Percentiles rank a stretch among this genome's conserved stretches.
phyloP scores from a whole-genome alignment of 2,797 vertebrate species.

The Rachycentron canadum region DNA sequence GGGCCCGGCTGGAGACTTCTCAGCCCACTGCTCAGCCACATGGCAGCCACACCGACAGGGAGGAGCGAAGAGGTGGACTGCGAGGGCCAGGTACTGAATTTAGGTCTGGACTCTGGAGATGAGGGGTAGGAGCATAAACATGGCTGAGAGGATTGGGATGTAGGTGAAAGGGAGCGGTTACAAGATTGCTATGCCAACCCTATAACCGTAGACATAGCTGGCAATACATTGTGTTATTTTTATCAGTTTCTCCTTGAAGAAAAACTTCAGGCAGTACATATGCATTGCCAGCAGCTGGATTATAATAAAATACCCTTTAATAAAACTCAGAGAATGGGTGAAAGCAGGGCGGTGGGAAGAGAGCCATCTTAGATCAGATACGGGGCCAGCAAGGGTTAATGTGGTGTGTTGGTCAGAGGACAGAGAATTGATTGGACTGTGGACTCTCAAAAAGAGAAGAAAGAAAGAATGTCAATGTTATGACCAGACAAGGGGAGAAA shows the following conservation, averaged over 20 bases:
- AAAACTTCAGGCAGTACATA: background rate
- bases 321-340: background rate
- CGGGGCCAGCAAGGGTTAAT: background rate
- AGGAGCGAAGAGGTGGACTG: slow-evolving; percentile 63
- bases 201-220: slow-evolving; percentile 11
- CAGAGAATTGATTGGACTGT: slow-evolving; percentile 22
- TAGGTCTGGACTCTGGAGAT: slow-evolving; percentile 14
- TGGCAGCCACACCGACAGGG: slow-evolving; percentile 73
- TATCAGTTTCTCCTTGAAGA: background rate
- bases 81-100: slow-evolving; percentile 58
- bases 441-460: slow-evolving; percentile 6
- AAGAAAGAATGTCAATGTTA: slow-evolving; percentile 10
- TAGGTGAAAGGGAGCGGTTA: background rate
- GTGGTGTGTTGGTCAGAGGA: slow-evolving; percentile 13
- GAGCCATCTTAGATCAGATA: background rate
- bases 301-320: slow-evolving; percentile 17
- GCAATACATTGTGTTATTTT: background rate
- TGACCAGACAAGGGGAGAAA: slow-evolving; percentile 20
- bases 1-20: slow-evolving; percentile 82
- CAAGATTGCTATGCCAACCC: background rate
- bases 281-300: slow-evolving; percentile 1
- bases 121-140: slow-evolving; percentile 41
- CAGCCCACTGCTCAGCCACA: slow-evolving; percentile 75
- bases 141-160: slow-evolving; percentile 44
- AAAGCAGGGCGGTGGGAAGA: background rate